Evolutionary conservation across 2,113 vertebrate genomes (phyloP).

Genomic region (Nyctibius bracteatus): DNA sequence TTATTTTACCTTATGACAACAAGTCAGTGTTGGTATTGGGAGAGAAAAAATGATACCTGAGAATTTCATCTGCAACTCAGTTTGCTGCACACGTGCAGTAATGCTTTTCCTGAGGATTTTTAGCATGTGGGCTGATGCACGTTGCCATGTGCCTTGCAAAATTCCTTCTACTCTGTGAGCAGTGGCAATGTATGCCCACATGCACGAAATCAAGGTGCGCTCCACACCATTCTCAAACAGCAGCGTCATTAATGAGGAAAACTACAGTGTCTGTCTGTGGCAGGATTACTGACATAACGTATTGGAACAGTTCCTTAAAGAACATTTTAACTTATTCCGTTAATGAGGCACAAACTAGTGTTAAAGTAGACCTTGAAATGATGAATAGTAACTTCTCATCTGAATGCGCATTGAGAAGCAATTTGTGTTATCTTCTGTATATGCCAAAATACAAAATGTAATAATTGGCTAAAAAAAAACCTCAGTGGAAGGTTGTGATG

Average conservation of each 20-base stretch:
- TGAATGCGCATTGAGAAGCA: background rate
- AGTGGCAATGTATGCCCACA: background rate
- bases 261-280: background rate
- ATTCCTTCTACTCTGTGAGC: background rate
- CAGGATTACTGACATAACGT: background rate
- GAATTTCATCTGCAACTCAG: background rate
- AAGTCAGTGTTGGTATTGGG: background rate
- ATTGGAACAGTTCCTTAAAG: background rate
- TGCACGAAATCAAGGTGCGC: background rate
- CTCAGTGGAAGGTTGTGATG: rapidly evolving
- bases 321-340: background rate
- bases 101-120: conserved; percentile 4
- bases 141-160: conserved; percentile 37
- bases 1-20: background rate
- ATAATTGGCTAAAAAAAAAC: background rate
- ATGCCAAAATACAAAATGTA: background rate
- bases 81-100: background rate
- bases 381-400: background rate
- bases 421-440: background rate
- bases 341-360: background rate
- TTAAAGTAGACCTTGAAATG: background rate
- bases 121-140: conserved; percentile 1
- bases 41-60: background rate
- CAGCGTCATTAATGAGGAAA: background rate
- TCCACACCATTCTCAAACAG: background rate